phyloP scores from a whole-genome alignment of 1,140 invertebrate species.

The Pseudomyrmex dendroicus region DNA sequence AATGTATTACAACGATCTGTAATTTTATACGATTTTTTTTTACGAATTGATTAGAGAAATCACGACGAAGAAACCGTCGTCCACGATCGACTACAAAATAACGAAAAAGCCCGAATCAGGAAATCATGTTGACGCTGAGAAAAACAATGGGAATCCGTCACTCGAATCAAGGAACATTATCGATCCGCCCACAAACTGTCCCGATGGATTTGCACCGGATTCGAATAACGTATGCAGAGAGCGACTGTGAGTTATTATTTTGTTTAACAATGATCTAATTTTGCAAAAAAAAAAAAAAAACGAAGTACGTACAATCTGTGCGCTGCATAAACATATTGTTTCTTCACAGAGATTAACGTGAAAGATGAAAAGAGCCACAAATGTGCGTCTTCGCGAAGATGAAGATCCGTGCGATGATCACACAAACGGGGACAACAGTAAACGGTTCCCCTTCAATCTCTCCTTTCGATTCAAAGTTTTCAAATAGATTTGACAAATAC shows the following conservation, averaged over 20 bases:
- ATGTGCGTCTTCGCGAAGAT: too few species aligned
- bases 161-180: constrained; percentile 33
- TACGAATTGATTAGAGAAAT: constrained; percentile 19
- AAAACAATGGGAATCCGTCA: not conserved
- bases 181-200: not conserved
- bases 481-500: constrained; percentile 1
- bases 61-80: not conserved
- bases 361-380: too few species aligned
- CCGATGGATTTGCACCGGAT: not conserved
- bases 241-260: constrained; percentile 26
- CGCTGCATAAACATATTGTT: too few species aligned
- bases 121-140: not conserved
- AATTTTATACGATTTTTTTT: not conserved
- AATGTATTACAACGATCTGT: too few species aligned
- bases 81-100: not conserved
- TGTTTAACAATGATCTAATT: not conserved
- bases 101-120: constrained; percentile 5
- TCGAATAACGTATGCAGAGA: constrained; percentile 2
- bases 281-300: not conserved
- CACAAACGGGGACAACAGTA: too few species aligned
- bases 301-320: too few species aligned
- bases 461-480: too few species aligned
- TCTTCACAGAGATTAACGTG: too few species aligned
- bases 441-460: too few species aligned
- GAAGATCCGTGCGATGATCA: too few species aligned